Percentiles rank a stretch among this genome's conserved stretches.
Evolutionary conservation across 1,140 invertebrate genomes (phyloP).

Genomic region (Nasonia giraulti): DNA sequence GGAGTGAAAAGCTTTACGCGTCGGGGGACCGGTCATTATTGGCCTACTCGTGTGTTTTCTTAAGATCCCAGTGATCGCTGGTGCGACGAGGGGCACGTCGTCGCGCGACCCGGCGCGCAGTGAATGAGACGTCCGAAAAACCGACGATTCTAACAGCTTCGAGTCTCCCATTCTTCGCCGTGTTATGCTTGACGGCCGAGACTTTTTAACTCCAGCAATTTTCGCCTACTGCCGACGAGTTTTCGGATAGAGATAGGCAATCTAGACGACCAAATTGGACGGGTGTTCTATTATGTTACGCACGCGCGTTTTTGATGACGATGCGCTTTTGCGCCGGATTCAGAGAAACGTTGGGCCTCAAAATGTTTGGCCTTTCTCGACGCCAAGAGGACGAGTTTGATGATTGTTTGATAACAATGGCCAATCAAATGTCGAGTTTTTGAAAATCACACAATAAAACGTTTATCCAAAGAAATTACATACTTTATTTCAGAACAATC

Average conservation of each 20-base stretch:
- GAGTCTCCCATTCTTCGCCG: not conserved
- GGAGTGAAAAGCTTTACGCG: not conserved
- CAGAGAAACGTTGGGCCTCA: no score
- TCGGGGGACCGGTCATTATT: conserved; percentile 24
- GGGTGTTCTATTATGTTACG: not conserved
- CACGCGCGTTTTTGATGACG: not conserved
- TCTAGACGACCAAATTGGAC: not conserved
- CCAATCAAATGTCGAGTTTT: no score
- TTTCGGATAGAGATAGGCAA: not conserved
- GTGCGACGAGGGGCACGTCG: not conserved
- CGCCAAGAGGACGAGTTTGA: no score
- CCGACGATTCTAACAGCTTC: conserved; percentile 31
- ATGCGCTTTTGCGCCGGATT: no score
- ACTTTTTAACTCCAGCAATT: conserved; percentile 44
- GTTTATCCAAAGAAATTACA: no score
- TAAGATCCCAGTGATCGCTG: not conserved
- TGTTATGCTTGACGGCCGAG: not conserved
- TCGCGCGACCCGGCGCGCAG: not conserved
- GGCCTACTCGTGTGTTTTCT: conserved; percentile 2
- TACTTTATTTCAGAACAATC: no score
- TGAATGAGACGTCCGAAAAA: not conserved
- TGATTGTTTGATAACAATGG: no score
- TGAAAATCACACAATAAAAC: no score
- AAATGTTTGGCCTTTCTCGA: no score
- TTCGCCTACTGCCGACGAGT: not conserved